Evolutionary conservation across 1,140 invertebrate species (phyloP), one percentile per base, ranked within the genome.

Genomic region (Ooceraea biroi): DNA sequence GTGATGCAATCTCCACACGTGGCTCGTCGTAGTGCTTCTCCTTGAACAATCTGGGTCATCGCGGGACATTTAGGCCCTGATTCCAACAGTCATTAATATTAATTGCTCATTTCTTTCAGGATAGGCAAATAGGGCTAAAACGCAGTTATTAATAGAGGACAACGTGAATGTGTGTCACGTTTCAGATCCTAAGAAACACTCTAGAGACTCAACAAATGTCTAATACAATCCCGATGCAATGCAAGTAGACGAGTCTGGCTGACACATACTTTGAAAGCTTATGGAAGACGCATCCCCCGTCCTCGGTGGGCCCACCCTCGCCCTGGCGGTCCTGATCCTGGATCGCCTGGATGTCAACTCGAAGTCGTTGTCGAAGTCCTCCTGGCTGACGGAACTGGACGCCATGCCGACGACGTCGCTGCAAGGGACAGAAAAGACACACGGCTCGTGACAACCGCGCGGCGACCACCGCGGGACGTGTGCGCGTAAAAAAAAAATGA

Each of bases 361-460:
- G 86, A 95, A 96, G 86, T 96, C 96, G 88, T 95, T 94, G 50
- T 96, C 96, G 66, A 95, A 94, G 90, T 96, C 96, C 88, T 96
- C 96, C 90, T 96, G 96, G 88, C 96, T 96, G 22, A 96, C 95
- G 12, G 96, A 96, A 88, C 96, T 96, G 8, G 96, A 96, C 87
- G 96, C 96, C 96, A 96, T 96, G 57, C 91, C 90, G 78, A 91
- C 89, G 50, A 92, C 85, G 50, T 92, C 91, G 76, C 91, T 92
- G 85, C 11, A 66, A 80, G n/a, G 17, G 8, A 48, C 11, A 73
- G 72, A 11, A 22, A 82, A 78, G 63, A 36, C 7, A 1, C 10
- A 4, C 1, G 8, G 27, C 41, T n/a, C 44, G 25, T 78, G 8
- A 68, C 1, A 36, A 48, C 3, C 50, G 27, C 12, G 22, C 5